Base-by-base conservation (phyloP, 2,797 vertebrate genomes). In the Myotis vivesi region DNA sequence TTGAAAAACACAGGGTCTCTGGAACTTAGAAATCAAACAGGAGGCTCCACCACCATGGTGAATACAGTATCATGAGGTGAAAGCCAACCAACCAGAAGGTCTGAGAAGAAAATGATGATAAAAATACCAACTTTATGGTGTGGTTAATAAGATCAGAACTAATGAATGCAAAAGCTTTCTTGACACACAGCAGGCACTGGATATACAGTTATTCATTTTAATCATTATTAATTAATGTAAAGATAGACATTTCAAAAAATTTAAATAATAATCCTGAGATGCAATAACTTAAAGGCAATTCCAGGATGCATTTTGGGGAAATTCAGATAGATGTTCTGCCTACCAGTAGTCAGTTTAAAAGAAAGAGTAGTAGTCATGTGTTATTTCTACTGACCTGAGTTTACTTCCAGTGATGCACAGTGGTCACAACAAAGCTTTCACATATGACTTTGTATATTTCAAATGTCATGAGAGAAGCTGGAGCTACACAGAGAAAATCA, bases 361-460 rank as follows among this genome's bases (percentile, higher is more conserved):
- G 81, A 86, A 86, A 92, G 49, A 64, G 36, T 77, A 77, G 72
- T 49, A 93, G 92, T 93, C 96, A 92, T 62, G 80, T 92, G 73
- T 88, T 88, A 96, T 93, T 96, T 93, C 92, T 97, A 57, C 81
- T 96, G 92, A n/a, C 64, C 33, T 80, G 55, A 97, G 73, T 59
- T 97, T 91, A 95, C 95, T 87, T 89, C 86, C 84, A 96, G 84
- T 69, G 86, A 88, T 6, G 20, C 28, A 89, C 75, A 95, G 89
- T 80, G 94, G 97, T 97, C 96, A 96, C 57, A 90, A 96, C 92
- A 96, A 95, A 94, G 91, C 46, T 85, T 82, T 90, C 83, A 97
- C 97, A 94, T 44, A 66, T 93, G 92, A 92, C 69, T 95, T 95
- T 95, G 95, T 94, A 41, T 79, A 95, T 97, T 76, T 94, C 59